phyloP scores from a whole-genome alignment of 2,113 vertebrate genomes.

The Salminus brasiliensis region DNA sequence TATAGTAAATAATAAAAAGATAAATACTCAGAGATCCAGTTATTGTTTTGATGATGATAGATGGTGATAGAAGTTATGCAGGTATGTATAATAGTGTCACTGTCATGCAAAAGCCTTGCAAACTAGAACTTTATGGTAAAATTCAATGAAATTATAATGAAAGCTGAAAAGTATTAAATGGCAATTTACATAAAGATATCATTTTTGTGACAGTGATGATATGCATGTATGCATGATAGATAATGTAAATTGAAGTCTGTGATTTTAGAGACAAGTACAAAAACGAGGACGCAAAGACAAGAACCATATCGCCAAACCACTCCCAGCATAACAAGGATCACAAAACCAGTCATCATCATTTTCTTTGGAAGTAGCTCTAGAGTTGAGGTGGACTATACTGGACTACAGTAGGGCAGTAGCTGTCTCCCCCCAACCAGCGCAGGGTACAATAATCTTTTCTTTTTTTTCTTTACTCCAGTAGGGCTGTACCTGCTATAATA shows the following conservation, averaged over 20 bases:
- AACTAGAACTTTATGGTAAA: too few relatives aligned
- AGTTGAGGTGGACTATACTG: too few relatives aligned
- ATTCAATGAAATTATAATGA: too few relatives aligned
- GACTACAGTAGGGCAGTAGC: slow-evolving; percentile 43
- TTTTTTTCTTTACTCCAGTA: slow-evolving; percentile 35
- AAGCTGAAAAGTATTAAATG: too few relatives aligned
- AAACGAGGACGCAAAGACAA: neutral
- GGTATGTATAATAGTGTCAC: too few relatives aligned
- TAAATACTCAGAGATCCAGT: neutral
- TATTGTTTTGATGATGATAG: neutral
- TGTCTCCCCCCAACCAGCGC: slow-evolving; percentile 52
- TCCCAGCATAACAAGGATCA: slow-evolving; percentile 8
- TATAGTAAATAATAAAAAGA: neutral
- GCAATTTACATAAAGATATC: too few relatives aligned
- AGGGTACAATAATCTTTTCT: slow-evolving; percentile 34
- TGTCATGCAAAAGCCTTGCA: too few relatives aligned
- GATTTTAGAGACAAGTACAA: neutral
- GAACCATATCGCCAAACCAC: slow-evolving; percentile 1
- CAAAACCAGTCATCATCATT: slow-evolving; percentile 5
- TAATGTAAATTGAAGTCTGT: neutral
- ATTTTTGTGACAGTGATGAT: too few relatives aligned
- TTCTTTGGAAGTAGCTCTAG: neutral
- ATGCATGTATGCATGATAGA: too few relatives aligned
- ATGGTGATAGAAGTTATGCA: too few relatives aligned
- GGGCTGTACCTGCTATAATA: slow-evolving; percentile 86